Evolutionary conservation across 2,888 invertebrate genomes (phyloP).

Genomic region (Leuctra nigra): DNA sequence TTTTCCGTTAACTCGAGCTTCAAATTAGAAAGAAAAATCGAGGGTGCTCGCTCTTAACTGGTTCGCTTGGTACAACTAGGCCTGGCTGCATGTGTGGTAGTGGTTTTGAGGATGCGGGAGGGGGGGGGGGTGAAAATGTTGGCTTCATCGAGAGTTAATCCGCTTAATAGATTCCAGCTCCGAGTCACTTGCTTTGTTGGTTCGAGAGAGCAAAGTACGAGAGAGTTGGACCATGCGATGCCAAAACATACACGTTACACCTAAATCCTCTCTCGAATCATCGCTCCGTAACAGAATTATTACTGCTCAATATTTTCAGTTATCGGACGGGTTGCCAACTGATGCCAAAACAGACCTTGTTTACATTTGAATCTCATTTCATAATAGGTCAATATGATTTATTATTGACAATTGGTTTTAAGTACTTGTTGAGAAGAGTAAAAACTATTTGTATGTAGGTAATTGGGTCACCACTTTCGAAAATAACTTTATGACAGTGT

Average conservation of each 20-base stretch:
- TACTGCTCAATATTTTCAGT: conserved; percentile 3
- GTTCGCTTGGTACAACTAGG: neutral
- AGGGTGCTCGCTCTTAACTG: conserved; percentile 16
- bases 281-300: conserved; percentile 2
- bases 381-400: too few species aligned
- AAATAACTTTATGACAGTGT: conserved; percentile 1
- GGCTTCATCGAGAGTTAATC: conserved; percentile 44
- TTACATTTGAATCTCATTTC: too few species aligned
- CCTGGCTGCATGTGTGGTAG: conserved; percentile 10
- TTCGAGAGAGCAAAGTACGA: conserved; percentile 16
- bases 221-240: neutral
- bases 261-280: conserved; percentile 16
- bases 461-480: conserved; percentile 1
- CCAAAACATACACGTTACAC: conserved; percentile 3
- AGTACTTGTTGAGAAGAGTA: too few species aligned
- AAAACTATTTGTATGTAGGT: too few species aligned
- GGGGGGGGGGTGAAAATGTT: conserved; percentile 31
- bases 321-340: neutral
- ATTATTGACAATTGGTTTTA: too few species aligned
- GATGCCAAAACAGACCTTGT: too few species aligned
- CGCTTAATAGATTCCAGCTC: conserved; percentile 46
- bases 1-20: conserved; percentile 11
- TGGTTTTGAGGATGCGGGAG: neutral
- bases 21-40: conserved; percentile 21
- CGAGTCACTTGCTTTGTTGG: conserved; percentile 36